phyloP scores from a whole-genome alignment of 2,888 invertebrate genomes.

The Hecatera dysodea region DNA sequence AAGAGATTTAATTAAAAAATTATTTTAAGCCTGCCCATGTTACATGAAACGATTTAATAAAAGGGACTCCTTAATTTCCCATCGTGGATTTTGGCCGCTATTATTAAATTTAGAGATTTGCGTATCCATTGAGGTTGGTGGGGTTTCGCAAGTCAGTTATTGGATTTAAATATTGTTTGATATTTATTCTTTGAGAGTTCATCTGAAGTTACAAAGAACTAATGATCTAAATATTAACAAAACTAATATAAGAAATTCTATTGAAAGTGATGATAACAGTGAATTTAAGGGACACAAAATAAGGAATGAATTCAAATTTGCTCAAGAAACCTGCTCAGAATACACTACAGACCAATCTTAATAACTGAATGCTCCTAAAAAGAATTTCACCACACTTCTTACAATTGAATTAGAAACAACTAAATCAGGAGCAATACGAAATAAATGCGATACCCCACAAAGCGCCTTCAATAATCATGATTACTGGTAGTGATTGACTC shows the following conservation, averaged over 20 bases:
- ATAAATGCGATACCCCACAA: constrained; percentile 65
- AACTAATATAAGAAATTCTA: neutral
- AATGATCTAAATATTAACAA: neutral
- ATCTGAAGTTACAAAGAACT: constrained; percentile 31
- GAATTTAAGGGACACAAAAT: constrained; percentile 1
- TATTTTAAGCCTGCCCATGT: constrained; percentile 45
- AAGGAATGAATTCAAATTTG: neutral
- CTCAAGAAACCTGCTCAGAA: neutral
- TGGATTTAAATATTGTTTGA: constrained; percentile 45
- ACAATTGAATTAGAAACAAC: constrained; percentile 32
- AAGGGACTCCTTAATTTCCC: constrained; percentile 55
- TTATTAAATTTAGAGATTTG: constrained; percentile 64
- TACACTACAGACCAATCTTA: neutral
- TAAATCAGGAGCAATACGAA: constrained; percentile 43
- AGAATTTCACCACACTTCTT: constrained; percentile 42
- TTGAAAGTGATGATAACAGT: neutral
- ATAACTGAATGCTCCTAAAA: constrained; percentile 4
- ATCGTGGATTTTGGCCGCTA: constrained; percentile 50
- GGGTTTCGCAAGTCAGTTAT: constrained; percentile 61
- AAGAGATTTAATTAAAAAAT: constrained; percentile 52
- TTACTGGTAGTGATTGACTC: constrained; percentile 41
- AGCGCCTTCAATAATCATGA: constrained; percentile 59
- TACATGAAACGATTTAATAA: constrained; percentile 56
- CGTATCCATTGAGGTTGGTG: constrained; percentile 77
- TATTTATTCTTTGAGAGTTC: constrained; percentile 23